A percentile compares a stretch with the other conserved stretches of the same genome.
phyloP scores from a whole-genome alignment of 1,140 invertebrate genomes.

The Helicoverpa armigera region DNA sequence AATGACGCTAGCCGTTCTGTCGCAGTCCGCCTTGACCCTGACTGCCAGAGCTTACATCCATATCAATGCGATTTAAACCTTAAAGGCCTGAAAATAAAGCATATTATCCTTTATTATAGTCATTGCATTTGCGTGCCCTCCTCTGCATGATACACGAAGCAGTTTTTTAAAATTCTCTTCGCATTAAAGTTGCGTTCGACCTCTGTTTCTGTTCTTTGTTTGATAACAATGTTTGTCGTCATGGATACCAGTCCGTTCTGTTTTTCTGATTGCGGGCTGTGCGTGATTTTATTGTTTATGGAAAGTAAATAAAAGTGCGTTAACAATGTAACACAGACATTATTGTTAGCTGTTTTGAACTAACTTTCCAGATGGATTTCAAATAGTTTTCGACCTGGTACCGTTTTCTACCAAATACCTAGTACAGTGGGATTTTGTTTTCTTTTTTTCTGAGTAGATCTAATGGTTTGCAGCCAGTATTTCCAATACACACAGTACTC shows the following conservation, averaged over 20 bases:
- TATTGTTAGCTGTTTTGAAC: not conserved
- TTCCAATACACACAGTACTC: too few species aligned
- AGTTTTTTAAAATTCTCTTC: not conserved
- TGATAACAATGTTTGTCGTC: conserved; percentile 57
- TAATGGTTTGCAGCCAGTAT: too few species aligned
- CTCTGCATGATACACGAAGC: not conserved
- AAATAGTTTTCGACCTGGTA: too few species aligned
- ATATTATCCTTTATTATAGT: not conserved
- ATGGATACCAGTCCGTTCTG: conserved; percentile 45
- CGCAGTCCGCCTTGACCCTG: conserved; percentile 12
- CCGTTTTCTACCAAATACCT: too few species aligned
- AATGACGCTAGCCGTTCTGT: not conserved
- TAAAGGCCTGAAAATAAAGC: not conserved
- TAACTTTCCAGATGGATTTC: not conserved
- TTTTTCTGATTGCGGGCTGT: conserved; percentile 20
- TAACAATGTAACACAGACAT: not conserved
- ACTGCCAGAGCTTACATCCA: not conserved
- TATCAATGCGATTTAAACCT: not conserved
- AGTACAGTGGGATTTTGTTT: too few species aligned
- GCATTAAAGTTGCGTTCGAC: conserved; percentile 8
- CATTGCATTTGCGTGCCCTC: not conserved
- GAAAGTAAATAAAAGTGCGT: conserved; percentile 22
- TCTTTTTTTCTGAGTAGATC: too few species aligned
- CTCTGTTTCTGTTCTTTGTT: conserved; percentile 53
- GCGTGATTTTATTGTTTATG: conserved; percentile 20